These are phyloP conservation scores for Drosophila kikkawai DNA, from an alignment of 1,140 invertebrate species.

Conservation along the genomic window DNA sequence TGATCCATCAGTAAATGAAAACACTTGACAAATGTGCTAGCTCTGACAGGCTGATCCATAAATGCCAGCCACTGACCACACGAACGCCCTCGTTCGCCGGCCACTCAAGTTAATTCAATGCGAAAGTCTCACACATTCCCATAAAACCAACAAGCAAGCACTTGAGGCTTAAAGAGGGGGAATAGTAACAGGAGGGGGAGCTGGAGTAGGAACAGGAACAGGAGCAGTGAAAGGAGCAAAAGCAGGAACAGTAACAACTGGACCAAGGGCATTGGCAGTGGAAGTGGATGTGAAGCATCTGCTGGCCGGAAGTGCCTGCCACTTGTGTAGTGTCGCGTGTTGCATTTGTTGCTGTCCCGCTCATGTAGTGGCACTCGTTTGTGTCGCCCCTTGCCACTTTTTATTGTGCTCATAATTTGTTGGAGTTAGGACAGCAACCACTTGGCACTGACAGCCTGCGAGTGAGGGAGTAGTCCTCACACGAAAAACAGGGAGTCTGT, in stretches of 20 bases:
- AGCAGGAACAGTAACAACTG: slow-evolving; percentile 24
- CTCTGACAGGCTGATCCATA: slow-evolving; percentile 66
- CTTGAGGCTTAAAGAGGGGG: slow-evolving; percentile 24
- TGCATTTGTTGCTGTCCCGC: slow-evolving; percentile 37
- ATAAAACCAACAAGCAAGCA: slow-evolving; percentile 50
- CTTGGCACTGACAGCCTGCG: slow-evolving; percentile 47
- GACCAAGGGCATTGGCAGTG: slow-evolving; percentile 24
- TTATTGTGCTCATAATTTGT: slow-evolving; percentile 73
- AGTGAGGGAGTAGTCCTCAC: slow-evolving; percentile 5
- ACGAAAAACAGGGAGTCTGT: background rate
- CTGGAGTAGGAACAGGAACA: background rate
- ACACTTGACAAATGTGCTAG: slow-evolving; percentile 46
- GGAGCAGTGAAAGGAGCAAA: slow-evolving; percentile 1
- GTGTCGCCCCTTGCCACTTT: slow-evolving; percentile 50
- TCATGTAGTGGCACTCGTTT: slow-evolving; percentile 39
- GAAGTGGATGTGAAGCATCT: slow-evolving; percentile 43
- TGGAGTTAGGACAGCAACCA: slow-evolving; percentile 54
- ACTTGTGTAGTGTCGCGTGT: slow-evolving; percentile 61
- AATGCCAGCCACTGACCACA: slow-evolving; percentile 66
- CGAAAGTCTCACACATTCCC: slow-evolving; percentile 55
- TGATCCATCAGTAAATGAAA: slow-evolving; percentile 60
- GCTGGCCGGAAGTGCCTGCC: slow-evolving; percentile 54
- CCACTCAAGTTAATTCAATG: slow-evolving; percentile 75
- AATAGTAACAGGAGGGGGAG: background rate
- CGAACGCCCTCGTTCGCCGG: slow-evolving; percentile 19